Base-by-base conservation (phyloP, 2,113 vertebrate species). In the Callopanchax toddi region DNA sequence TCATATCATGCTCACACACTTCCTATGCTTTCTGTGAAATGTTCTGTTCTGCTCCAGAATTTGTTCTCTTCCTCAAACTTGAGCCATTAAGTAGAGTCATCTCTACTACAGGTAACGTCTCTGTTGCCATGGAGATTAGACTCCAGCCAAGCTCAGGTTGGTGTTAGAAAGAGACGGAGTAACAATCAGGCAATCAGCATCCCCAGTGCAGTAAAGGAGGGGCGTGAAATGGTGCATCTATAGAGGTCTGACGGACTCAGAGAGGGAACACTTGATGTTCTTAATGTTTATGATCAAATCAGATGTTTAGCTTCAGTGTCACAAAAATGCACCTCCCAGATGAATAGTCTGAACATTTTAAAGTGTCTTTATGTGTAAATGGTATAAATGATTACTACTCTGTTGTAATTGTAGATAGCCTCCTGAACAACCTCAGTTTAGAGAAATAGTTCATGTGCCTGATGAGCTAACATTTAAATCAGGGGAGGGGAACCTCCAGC, bases 41-140 rank as follows among this genome's bases (percentile, higher is more conserved):
- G 1, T 7, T n/a, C n/a, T 29, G 26, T 29, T 18, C 18, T 20
- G n/a, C 4, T 17, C 10, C 1, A 4, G 17, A 25, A n/a, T 17
- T 51, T 16, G 10, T 10, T 54, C 17, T 42, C 17, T 51, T 48
- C 40, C 17, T 48, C 20, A 20, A 40, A 73, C 42, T 65, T 69
- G 3, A 58, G 34, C 29, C 68, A 51, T 56, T 36, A 58, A 26
- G 9, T 53, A 42, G 58, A 21, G 20, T 29, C 22, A 6, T 71
- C 54, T 32, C 22, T 50, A 18, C 37, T 56, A 25, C 61, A 72
- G 59, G 59, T 65, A 29, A 62, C 53, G 48, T 71, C 32, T 54
- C 54, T 44, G 76, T 82, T 82, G 53, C 68, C 71, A 71, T 74
- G 71, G 57, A 67, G 48, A 82, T 85, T n/a, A 45, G 10, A 53